phyloP scores from a whole-genome alignment of 2,888 invertebrate species.

The Nipponacmea schrenckii region DNA sequence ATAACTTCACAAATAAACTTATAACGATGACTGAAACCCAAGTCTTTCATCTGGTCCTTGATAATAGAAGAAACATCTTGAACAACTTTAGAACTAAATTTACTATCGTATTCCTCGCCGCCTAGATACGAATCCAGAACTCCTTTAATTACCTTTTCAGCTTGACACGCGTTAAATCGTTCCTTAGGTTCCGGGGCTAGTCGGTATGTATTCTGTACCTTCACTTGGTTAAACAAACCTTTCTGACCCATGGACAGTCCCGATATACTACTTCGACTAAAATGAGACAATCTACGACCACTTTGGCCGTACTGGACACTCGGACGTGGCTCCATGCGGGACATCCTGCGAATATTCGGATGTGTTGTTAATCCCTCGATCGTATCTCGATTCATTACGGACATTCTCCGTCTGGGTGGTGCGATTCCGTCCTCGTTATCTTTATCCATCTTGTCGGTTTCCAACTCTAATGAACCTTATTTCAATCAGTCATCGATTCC shows the following conservation, averaged over 20 bases:
- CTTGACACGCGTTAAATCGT: slow-evolving; percentile 47
- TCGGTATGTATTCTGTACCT: slow-evolving; percentile 56
- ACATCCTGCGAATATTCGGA: slow-evolving; percentile 49
- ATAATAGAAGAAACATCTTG: slow-evolving; percentile 58
- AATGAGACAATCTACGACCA: slow-evolving; percentile 50
- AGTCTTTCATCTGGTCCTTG: slow-evolving; percentile 55
- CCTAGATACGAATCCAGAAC: slow-evolving; percentile 53
- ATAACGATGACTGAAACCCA: slow-evolving; percentile 53
- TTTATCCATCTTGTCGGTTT: no score
- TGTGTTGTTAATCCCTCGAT: slow-evolving; percentile 33
- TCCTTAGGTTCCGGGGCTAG: slow-evolving; percentile 47
- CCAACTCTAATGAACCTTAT: no score
- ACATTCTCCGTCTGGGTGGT: slow-evolving; percentile 17
- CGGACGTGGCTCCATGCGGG: slow-evolving; percentile 43
- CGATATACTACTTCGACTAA: slow-evolving; percentile 51
- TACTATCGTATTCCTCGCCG: slow-evolving; percentile 56
- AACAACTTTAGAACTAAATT: slow-evolving; percentile 49
- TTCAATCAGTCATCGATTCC: no score
- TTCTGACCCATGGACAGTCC: slow-evolving; percentile 46
- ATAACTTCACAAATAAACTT: slow-evolving; percentile 58
- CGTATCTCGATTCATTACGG: slow-evolving; percentile 22
- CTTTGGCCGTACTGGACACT: slow-evolving; percentile 47
- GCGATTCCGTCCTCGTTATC: slow-evolving; percentile 14
- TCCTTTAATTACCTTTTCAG: slow-evolving; percentile 45
- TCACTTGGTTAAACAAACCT: slow-evolving; percentile 39